Base-by-base conservation (phyloP, 2,113 vertebrate genomes). In the Polyodon spathula region DNA sequence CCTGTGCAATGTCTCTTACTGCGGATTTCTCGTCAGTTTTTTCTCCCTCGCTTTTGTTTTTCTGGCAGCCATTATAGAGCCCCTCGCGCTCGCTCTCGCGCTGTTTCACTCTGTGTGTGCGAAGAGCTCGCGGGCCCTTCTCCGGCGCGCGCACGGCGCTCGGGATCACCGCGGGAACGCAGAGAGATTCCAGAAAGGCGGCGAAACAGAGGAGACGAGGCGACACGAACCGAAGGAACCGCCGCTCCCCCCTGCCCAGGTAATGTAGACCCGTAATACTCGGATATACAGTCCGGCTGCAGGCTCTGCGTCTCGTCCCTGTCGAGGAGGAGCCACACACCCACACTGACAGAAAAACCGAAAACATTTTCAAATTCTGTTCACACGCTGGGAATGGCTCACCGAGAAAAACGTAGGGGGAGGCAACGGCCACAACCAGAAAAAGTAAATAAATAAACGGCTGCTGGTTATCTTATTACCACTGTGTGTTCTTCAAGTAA, bases 11-110 rank as follows among this genome's bases (percentile, higher is more conserved):
- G 75, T 74, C 61, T 1, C 68, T 67, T 65, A 65, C 61, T 62
- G 11, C 60, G 37, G 67, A 62, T 71, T 80, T 75, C 78, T 78
- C 72, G 69, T 74, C 72, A 72, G 71, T 74, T 73, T 64, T 74
- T 68, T 46, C 44, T 57, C 46, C 39, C 27, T 4, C 10, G 56
- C 41, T 52, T 76, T 71, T 37, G 72, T 68, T 66, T 77, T 74
- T 62, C 76, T 73, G 75, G 78, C 79, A 82, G 81, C 81, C 80
- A 84, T 84, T 81, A 81, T 61, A 56, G 59, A 40, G 59, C 39
- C 52, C 40, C 2, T 68, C 75, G 59, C 66, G 69, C 72, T 64
- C 76, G 70, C 70, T 55, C 65, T 65, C 72, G 64, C 68, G 40
- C 71, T 61, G 63, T 43, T 59, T 58, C 58, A 44, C 44, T 54